phyloP scores from a whole-genome alignment of 2,888 invertebrate species.

The Trissonchulus latispiculum region DNA sequence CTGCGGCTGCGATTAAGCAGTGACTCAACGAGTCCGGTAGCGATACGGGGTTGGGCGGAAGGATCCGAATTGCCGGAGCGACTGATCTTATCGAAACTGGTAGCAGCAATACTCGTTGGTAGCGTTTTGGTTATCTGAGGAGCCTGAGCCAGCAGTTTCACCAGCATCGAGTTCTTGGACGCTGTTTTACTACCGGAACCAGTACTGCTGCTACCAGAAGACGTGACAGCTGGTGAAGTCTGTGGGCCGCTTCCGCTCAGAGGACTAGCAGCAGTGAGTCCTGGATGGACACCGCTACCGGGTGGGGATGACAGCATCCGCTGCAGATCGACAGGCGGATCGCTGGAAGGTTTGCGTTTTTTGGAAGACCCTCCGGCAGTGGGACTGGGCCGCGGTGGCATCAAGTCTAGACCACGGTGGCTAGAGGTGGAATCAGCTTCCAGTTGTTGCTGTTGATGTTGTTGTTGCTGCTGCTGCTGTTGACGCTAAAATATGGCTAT shows the following conservation, averaged over 20 bases:
- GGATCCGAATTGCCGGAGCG: not conserved
- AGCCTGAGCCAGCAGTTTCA: conserved; percentile 12
- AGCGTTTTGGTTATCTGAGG: conserved; percentile 13
- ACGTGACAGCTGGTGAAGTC: too few relatives aligned
- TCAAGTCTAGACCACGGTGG: not conserved
- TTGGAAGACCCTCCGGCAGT: not conserved
- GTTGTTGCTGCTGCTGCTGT: too few relatives aligned
- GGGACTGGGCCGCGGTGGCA: not conserved
- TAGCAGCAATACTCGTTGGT: conserved; percentile 17
- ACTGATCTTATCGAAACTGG: conserved; percentile 17
- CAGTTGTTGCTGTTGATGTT: too few relatives aligned
- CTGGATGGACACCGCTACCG: too few relatives aligned
- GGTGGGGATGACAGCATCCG: too few relatives aligned
- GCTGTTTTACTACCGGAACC: not conserved
- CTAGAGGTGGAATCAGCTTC: not conserved
- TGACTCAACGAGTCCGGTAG: conserved; percentile 19
- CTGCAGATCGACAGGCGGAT: not conserved
- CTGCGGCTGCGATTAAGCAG: not conserved
- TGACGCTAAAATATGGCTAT: too few relatives aligned
- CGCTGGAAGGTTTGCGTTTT: not conserved
- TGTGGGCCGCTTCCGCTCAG: not conserved
- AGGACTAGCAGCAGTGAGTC: too few relatives aligned
- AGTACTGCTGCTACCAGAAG: not conserved
- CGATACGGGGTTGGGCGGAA: not conserved
- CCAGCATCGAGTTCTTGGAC: not conserved